Percentiles rank a stretch among this genome's conserved stretches.
These are phyloP conservation scores for Acanthurus tractus DNA, from an alignment of 2,797 vertebrate genomes.

Conservation along the genomic window DNA sequence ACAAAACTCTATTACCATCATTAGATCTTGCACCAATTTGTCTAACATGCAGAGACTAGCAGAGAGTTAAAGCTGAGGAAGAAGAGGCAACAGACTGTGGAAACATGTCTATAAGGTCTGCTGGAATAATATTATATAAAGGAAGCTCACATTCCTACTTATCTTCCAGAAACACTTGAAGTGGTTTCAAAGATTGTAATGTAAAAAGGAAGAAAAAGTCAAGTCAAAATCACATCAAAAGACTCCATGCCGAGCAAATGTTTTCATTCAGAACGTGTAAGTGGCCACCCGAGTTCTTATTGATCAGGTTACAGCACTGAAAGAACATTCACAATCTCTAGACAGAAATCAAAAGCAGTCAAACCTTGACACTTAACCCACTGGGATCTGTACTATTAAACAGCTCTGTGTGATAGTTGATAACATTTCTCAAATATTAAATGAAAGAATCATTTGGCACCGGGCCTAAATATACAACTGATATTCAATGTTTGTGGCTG, in stretches of 20 bases:
- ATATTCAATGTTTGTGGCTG: not conserved
- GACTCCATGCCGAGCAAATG: slow-evolving; percentile 58
- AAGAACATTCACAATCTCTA: slow-evolving; percentile 64
- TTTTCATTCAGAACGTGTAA: slow-evolving; percentile 76
- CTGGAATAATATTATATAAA: slow-evolving; percentile 3
- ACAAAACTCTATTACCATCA: slow-evolving; percentile 4
- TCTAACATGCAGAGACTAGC: not conserved
- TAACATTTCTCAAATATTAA: slow-evolving; percentile 54
- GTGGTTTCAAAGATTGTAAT: slow-evolving; percentile 25
- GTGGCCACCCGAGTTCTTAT: slow-evolving; percentile 78
- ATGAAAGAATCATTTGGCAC: slow-evolving; percentile 31
- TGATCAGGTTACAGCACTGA: slow-evolving; percentile 60
- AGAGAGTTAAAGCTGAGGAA: slow-evolving; percentile 4
- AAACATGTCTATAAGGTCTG: slow-evolving; percentile 5
- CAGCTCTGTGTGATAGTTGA: slow-evolving; percentile 35
- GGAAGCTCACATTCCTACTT: slow-evolving; percentile 8
- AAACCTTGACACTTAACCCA: slow-evolving; percentile 60
- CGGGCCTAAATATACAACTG: slow-evolving; percentile 16
- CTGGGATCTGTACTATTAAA: slow-evolving; percentile 60
- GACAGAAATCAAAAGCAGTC: slow-evolving; percentile 69
- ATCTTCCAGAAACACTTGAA: slow-evolving; percentile 28
- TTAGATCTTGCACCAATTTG: slow-evolving; percentile 19
- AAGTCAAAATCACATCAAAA: slow-evolving; percentile 46
- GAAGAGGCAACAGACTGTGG: slow-evolving; percentile 9
- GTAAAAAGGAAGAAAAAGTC: slow-evolving; percentile 31